A percentile compares a stretch with the other conserved stretches of the same genome.
Conservation (phyloP, 2,888 invertebrate genomes). For the Agonopterix alstromeriana region DNA sequence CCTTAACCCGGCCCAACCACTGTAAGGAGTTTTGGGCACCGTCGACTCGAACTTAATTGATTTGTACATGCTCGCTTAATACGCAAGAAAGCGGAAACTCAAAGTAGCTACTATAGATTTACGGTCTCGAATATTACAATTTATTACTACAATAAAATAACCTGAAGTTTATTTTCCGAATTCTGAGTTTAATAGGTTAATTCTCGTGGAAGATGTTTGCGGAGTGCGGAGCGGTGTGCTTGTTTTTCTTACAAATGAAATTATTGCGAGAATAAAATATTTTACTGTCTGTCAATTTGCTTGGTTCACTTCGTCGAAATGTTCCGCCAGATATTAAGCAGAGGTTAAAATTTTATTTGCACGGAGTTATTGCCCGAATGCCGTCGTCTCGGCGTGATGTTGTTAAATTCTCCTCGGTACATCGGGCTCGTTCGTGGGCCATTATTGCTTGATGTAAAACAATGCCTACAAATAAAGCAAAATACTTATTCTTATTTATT, state of each 20-base stretch:
- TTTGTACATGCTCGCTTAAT: neutral
- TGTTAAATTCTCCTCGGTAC: slow-evolving; percentile 49
- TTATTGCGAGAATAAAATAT: slow-evolving; percentile 73
- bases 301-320: slow-evolving; percentile 47
- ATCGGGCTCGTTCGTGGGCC: slow-evolving; percentile 41
- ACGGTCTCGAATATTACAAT: slow-evolving; percentile 26
- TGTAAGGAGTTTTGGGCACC: slow-evolving; percentile 3
- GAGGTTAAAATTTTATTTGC: slow-evolving; percentile 75
- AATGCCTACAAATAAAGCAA: slow-evolving; percentile 61
- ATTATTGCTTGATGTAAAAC: slow-evolving; percentile 59
- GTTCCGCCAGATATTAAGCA: slow-evolving; percentile 66
- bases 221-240: slow-evolving; percentile 34
- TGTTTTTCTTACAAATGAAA: slow-evolving; percentile 74
- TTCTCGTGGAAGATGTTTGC: slow-evolving; percentile 66
- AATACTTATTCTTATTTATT: slow-evolving; percentile 50
- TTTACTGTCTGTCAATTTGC: slow-evolving; percentile 75
- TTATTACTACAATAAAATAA: slow-evolving; percentile 38
- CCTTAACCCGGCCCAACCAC: too few relatives aligned
- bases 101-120: slow-evolving; percentile 2
- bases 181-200: slow-evolving; percentile 67
- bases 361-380: slow-evolving; percentile 52
- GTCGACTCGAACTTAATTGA: slow-evolving; percentile 6
- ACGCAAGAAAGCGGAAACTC: too few relatives aligned
- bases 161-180: slow-evolving; percentile 57
- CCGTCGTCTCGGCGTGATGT: slow-evolving; percentile 43